phyloP scores from a whole-genome alignment of 2,888 invertebrate species.

The Strigamia transsilvanica region DNA sequence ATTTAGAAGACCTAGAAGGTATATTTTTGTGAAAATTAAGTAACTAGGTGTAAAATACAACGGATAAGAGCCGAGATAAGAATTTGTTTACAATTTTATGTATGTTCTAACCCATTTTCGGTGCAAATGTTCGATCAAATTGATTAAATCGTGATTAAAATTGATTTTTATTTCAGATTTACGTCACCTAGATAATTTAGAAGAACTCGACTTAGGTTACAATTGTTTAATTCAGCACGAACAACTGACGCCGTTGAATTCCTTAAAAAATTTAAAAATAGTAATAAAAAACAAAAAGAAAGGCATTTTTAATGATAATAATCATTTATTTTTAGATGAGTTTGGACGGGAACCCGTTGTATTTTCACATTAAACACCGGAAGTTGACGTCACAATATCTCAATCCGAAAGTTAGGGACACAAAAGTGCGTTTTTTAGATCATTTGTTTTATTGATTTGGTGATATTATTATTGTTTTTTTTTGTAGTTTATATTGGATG shows the following conservation, averaged over 20 bases:
- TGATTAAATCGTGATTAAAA: not conserved
- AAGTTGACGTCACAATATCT: not conserved
- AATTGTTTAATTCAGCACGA: slow-evolving; percentile 19
- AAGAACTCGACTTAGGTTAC: slow-evolving; percentile 40
- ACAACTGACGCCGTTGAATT: not conserved
- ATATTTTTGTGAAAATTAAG: not conserved
- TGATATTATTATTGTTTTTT: not conserved
- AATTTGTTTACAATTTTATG: no score
- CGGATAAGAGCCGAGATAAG: no score
- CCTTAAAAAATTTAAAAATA: not conserved
- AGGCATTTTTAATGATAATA: not conserved
- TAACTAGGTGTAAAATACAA: not conserved
- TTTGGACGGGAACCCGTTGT: slow-evolving; percentile 7
- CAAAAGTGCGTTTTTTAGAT: not conserved
- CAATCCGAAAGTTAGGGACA: not conserved
- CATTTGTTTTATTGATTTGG: not conserved
- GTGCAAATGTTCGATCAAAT: no score
- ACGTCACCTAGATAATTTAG: not conserved
- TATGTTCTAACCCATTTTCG: no score
- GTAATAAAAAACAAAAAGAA: not conserved
- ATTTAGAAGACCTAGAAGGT: slow-evolving; percentile 33
- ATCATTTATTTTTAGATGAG: not conserved
- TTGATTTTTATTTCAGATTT: not conserved
- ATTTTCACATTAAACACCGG: not conserved
- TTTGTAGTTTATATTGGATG: slow-evolving; percentile 37